A percentile compares a stretch with the other conserved stretches of the same genome.
phyloP scores from a whole-genome alignment of 2,797 vertebrate genomes.

The Macropus fuliginosus region DNA sequence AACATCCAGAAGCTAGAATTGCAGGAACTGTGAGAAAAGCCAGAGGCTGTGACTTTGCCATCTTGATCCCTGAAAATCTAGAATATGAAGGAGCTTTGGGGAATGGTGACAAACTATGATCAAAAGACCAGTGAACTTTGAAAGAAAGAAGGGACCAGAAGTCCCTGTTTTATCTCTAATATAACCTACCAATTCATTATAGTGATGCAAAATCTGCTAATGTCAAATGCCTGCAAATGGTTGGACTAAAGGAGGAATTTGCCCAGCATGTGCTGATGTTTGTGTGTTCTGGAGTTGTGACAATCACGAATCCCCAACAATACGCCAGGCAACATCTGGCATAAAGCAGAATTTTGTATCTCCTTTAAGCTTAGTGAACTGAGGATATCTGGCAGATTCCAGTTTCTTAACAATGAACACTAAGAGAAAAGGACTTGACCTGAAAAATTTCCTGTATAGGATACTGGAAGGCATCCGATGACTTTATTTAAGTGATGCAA shows the following conservation, averaged over 20 bases:
- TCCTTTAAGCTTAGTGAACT: not conserved
- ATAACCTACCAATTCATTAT: not conserved
- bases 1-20: not conserved
- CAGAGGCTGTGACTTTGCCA: not conserved
- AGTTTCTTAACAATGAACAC: not conserved
- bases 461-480: not conserved
- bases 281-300: not conserved
- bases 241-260: not conserved
- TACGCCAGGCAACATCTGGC: not conserved
- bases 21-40: not conserved
- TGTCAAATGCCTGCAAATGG: not conserved
- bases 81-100: constrained; percentile 1
- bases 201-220: not conserved
- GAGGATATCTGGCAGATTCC: not conserved
- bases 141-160: not conserved
- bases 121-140: not conserved
- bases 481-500: not conserved
- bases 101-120: not conserved
- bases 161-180: not conserved
- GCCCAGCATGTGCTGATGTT: not conserved
- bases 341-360: not conserved
- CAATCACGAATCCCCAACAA: not conserved
- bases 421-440: not conserved
- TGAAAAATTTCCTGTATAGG: not conserved
- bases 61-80: not conserved